phyloP scores from a whole-genome alignment of 1,140 invertebrate genomes.

The Leptinotarsa defecta region DNA sequence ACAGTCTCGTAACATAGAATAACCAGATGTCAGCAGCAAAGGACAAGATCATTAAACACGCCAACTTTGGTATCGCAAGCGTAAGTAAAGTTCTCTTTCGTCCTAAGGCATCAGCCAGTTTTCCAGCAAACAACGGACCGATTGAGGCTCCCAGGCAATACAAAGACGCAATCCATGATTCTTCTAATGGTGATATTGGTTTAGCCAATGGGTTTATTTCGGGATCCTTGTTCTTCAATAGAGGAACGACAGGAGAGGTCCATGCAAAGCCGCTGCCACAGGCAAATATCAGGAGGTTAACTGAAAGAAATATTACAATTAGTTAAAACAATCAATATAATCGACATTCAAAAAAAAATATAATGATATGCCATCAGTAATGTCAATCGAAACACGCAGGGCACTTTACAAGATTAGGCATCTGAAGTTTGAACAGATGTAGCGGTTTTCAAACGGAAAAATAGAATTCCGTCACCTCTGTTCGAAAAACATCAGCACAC shows the following conservation, averaged over 20 bases:
- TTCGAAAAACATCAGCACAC: too few relatives aligned
- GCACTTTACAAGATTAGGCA: too few relatives aligned
- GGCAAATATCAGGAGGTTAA: slow-evolving; percentile 31
- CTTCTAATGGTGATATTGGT: slow-evolving; percentile 20
- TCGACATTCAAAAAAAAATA: too few relatives aligned
- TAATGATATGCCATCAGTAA: too few relatives aligned
- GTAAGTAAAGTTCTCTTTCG: slow-evolving; percentile 32
- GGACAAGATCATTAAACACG: slow-evolving; percentile 28
- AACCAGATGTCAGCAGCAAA: slow-evolving; percentile 30
- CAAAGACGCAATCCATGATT: slow-evolving; percentile 38
- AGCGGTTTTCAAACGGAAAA: too few relatives aligned
- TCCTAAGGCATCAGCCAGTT: slow-evolving; percentile 30
- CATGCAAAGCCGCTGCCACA: slow-evolving; percentile 35
- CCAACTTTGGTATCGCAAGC: slow-evolving; percentile 34
- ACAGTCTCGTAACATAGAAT: slow-evolving; percentile 35
- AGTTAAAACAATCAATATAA: too few relatives aligned
- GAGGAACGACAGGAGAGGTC: slow-evolving; percentile 34
- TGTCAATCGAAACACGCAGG: too few relatives aligned
- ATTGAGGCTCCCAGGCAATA: slow-evolving; percentile 36
- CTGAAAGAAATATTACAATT: slow-evolving; percentile 11
- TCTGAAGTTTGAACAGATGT: too few relatives aligned
- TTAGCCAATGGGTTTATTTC: slow-evolving; percentile 32
- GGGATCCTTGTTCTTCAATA: slow-evolving; percentile 24
- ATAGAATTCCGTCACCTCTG: too few relatives aligned
- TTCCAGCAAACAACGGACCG: slow-evolving; percentile 29